Evolutionary conservation across 2,888 invertebrate species (phyloP), one percentile per base, ranked within the genome.

Genomic region (Clivina fossor): DNA sequence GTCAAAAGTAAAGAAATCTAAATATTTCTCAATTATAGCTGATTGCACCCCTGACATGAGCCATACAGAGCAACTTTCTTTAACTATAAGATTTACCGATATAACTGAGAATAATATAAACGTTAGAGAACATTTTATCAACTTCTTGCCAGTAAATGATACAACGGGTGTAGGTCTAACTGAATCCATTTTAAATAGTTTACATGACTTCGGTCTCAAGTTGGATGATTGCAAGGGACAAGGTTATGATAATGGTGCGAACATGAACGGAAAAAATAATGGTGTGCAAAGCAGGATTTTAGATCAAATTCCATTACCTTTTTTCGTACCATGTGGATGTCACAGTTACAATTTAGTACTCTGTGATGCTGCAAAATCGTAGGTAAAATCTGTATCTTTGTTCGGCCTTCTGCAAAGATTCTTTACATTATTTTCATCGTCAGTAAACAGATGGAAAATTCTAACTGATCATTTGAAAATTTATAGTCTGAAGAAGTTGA

Each of bases 161-260:
- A 41, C 50, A 19, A 58, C 54, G 55, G 63, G 63, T 58, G 60
- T 50, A 62, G 57, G 54, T 38, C 60, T 64, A 44, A 65, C 62
- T 57, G 63, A 64, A 61, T 56, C 59, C 19, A 38, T 38, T 38
- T 38, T 38, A 38, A 38, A 38, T 13, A 38, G 4, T 5, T 38
- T 38, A 15, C 8, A 15, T 38, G 33, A 7, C n/a, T 9, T 33
- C 4, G 33, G 33, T 7, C n/a, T n/a, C 19, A 59, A 64, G 56
- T 57, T 65, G 50, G 55, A 61, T 30, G 58, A 66, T 58, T 65
- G 66, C 63, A 64, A 65, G 46, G 66, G 67, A 58, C 68, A 69
- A 59, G 67, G 66, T 32, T 69, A 70, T 61, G 68, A 70, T 58
- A 70, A 70, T 60, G 68, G 69, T 9, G 62, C 66, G 5, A 70